Evolutionary conservation across 1,140 invertebrate species (phyloP), one percentile per base, ranked within the genome.

Genomic region (Apis cerana): DNA sequence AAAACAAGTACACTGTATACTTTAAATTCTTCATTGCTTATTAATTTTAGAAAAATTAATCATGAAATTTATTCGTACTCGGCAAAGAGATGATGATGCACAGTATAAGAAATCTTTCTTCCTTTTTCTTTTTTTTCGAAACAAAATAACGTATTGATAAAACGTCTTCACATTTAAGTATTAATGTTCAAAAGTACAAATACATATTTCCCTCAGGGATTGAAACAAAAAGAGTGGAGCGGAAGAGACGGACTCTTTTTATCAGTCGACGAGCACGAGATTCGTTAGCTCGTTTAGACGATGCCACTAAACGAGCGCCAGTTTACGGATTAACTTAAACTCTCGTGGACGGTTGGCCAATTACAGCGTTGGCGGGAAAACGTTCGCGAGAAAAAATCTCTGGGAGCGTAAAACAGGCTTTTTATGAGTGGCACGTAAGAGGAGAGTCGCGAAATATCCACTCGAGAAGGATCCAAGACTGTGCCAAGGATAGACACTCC

Each of bases 361-460:
- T 76, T 76, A 76, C 48, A 56, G 13, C 10, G 4, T 0, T 23
- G 43, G 62, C 50, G 48, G 43, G 13, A 33, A 43, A 48, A 74
- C n/a, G 74, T 48, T 33, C 23, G n/a, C 50, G 48, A 43, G 58
- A 50, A 70, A 56, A 67, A 64, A 76, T 56, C 50, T 50, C 27
- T 2, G 19, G 11, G 27, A 71, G 52, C 70, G 78, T 75, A 80
- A 80, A 84, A 84, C 78, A 52, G 33, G 69, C 50, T 62, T 62
- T 84, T 84, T 84, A 84, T 69, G 82, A 69, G 48, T 27, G 52
- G 50, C 82, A 72, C 69, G 82, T 80, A 79, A 80, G 82, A 81
- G 56, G 56, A 75, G 48, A 84, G 64, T 67, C 59, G 56, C 77
- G 70, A 75, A 75, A 84, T 80, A 80, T 80, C 78, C 78, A 80